These are phyloP conservation scores for Lithobates sylvaticus DNA, from an alignment of 2,797 vertebrate genomes.

Conservation along the genomic window DNA sequence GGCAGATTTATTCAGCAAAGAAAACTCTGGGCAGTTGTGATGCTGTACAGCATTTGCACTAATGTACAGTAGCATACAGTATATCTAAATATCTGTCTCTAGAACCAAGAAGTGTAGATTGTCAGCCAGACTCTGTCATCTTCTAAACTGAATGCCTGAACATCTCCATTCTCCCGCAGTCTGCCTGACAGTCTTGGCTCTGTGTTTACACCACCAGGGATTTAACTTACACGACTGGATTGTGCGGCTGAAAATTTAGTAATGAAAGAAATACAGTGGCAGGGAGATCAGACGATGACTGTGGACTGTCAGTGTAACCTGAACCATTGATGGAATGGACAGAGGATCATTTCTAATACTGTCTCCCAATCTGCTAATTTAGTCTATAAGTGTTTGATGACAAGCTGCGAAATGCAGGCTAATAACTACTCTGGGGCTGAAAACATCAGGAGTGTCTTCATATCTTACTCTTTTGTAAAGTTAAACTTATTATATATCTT, in stretches of 20 bases:
- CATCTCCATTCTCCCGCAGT: conserved; percentile 17
- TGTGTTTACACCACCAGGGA: conserved; percentile 29
- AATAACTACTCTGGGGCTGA: conserved; percentile 23
- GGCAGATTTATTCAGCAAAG: not conserved
- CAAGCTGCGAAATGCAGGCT: conserved; percentile 57
- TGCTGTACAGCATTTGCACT: not conserved
- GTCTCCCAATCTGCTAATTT: conserved; percentile 32
- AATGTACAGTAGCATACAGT: conserved; percentile 22
- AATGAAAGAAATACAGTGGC: conserved; percentile 47
- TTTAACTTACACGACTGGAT: conserved; percentile 15
- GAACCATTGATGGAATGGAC: conserved; percentile 40
- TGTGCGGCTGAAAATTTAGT: conserved; percentile 17
- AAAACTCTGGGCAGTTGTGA: not conserved
- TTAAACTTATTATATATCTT: too few species aligned
- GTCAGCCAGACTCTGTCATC: conserved; percentile 40
- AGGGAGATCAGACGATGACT: conserved; percentile 23
- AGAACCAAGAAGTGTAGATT: conserved; percentile 21
- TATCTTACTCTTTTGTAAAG: too few species aligned
- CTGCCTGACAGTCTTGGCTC: conserved; percentile 13
- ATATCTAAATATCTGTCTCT: conserved; percentile 23
- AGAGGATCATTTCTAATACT: conserved; percentile 41
- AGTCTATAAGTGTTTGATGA: conserved; percentile 57
- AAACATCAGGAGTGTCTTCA: too few species aligned
- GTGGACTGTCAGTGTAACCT: conserved; percentile 30
- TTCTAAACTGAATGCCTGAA: conserved; percentile 22